Evolutionary conservation across 2,113 vertebrate species (phyloP).

Genomic region (Aldabrachelys gigantea): DNA sequence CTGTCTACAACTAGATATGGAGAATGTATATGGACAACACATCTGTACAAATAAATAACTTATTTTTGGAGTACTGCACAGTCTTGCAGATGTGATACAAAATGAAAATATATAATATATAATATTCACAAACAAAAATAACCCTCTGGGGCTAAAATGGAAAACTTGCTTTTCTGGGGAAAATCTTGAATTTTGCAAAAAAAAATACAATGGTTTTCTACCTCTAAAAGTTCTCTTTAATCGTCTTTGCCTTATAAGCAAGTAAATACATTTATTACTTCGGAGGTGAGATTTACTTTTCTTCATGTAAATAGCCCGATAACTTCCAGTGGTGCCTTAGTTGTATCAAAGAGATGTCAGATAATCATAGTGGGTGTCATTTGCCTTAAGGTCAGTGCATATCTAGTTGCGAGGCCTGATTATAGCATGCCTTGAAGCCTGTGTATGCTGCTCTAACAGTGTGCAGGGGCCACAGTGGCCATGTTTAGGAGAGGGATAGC

Average conservation of each 20-base stretch:
- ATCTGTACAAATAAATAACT: background rate
- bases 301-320: background rate
- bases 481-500: no score
- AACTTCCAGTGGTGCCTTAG: background rate
- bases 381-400: background rate
- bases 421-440: background rate
- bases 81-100: background rate
- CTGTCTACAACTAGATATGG: background rate
- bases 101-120: background rate
- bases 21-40: background rate
- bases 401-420: background rate
- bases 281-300: background rate
- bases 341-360: background rate
- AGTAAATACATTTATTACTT: background rate
- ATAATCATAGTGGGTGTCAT: background rate
- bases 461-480: background rate
- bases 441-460: background rate
- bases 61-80: background rate
- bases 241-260: background rate
- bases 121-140: background rate
- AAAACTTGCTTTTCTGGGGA: background rate
- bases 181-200: background rate
- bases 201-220: background rate
- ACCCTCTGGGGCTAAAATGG: background rate
- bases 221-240: background rate